Evolutionary conservation across 35 echinoderm and acorn worm genomes (phyloP), one percentile per base, ranked within the genome.

Genomic region (Hemicentrotus pulcherrimus): DNA sequence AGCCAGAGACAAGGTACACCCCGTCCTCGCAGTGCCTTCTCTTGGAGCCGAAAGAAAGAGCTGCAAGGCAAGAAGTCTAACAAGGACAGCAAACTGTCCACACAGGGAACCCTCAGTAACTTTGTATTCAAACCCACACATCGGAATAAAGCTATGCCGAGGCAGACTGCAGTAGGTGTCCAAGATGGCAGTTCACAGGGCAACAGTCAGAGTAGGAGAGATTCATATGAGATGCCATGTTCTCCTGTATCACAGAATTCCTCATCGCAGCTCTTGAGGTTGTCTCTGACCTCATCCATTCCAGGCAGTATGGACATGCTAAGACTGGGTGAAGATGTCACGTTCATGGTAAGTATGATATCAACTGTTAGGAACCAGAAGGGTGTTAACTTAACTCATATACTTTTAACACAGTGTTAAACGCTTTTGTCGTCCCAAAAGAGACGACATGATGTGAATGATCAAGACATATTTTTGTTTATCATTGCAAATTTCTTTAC

Each of bases 1-100:
- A 47, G 48, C 91, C 91, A 93, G 91, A 93, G 91, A 33, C 47
- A 47, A 15, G 48, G 91, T 58, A 93, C 91, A 32, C 91, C 91
- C 30, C 46, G 91, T 4, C 91, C 91, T 31, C 16, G 46, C 12
- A n/a, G 91, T 47, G 91, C 91, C 16, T 93, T 93, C 48, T 93
- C 91, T 4, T 93, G 91, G 91, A 93, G 91, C 30, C 15, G 47
- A 13, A 93, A 93, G 30, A 58, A 47, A 47, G 91, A 93, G 48
- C 91, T 93, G 2, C 46, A 58, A 58, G 91, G 91, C 46, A 47
- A 93, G 91, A 24, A 48, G 91, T 32, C n/a, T 31, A 24, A 5
- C n/a, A 15, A 58, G 45, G 48, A 48, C 32, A 47, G n/a, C 16
- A 47, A 93, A 58, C 46, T 24, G 91, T 4, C n/a, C 46, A 90